Evolutionary conservation across 2,888 invertebrate genomes (phyloP).

Genomic region (Chaetogeoica ovagalla): DNA sequence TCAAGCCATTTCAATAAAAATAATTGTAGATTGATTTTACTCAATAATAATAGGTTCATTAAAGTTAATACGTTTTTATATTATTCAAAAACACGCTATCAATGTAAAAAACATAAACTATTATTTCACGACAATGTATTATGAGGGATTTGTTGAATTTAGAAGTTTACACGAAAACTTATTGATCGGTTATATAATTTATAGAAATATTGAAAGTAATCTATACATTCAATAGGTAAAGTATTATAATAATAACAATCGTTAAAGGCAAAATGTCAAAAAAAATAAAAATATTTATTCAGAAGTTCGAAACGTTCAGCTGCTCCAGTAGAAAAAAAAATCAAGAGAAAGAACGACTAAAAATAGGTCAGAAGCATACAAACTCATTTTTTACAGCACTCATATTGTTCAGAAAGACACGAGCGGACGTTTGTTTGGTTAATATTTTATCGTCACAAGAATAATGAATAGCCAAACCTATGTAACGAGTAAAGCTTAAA

Average conservation of each 20-base stretch:
- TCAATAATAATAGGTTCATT: background rate
- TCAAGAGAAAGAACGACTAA: too few relatives aligned
- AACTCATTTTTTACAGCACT: background rate
- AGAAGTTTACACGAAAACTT: slow-evolving; percentile 16
- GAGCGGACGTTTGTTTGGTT: background rate
- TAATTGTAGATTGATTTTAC: background rate
- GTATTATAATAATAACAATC: background rate
- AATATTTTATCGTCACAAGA: background rate
- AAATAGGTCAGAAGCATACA: slow-evolving; percentile 31
- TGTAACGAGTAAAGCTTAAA: background rate
- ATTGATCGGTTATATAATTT: slow-evolving; percentile 6
- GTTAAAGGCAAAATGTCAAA: background rate
- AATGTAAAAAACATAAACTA: slow-evolving; percentile 5
- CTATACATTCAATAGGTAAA: too few relatives aligned
- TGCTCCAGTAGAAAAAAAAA: background rate
- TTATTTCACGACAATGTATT: background rate
- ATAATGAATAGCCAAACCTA: background rate
- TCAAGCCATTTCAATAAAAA: background rate
- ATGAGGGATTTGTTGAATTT: background rate
- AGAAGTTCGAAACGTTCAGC: background rate
- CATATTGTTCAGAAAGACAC: background rate
- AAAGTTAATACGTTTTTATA: slow-evolving; percentile 11
- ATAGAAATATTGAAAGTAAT: too few relatives aligned
- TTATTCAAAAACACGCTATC: slow-evolving; percentile 14
- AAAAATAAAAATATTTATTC: background rate